Evolutionary conservation across 2,113 vertebrate genomes (phyloP), one percentile per base, ranked within the genome.

Genomic region (Paramisgurnus dabryanus): DNA sequence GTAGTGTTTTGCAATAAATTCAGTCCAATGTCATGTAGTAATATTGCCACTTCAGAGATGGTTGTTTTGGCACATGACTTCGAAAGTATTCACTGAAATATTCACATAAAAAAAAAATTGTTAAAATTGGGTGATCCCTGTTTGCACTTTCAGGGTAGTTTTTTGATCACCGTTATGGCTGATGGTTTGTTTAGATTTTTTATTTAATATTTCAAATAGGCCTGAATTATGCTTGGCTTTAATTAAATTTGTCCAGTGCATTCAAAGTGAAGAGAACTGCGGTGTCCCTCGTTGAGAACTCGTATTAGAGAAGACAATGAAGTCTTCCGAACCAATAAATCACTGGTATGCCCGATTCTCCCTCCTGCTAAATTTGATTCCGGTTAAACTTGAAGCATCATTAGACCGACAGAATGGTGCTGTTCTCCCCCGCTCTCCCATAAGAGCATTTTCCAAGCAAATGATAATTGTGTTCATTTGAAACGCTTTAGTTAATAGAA

Each of bases 381-480:
- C 39, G 71, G 49, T 78, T 82, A 76, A 80, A 70, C 57, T 18
- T 40, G 67, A 73, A 49, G 83, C 80, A 75, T 85, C 70, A 84
- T 83, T 83, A 85, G 76, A n/a, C 22, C 47, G 63, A 75, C 13
- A 10, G 49, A 68, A 82, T 77, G 78, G 79, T 15, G 68, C 49
- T n/a, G 4, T 18, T 68, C 72, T 60, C 79, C 43, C 17, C 71
- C 22, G 77, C 66, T 68, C 47, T 82, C 78, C 22, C 53, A 58
- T 70, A 73, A 47, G 47, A 73, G 57, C 60, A 55, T 60, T 67
- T 22, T 57, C 49, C 18, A 76, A 49, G 67, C n/a, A 72, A 80
- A 83, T 81, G 65, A 73, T 79, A n/a, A 83, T 80, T 80, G 71
- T 81, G 74, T 70, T 83, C 65, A 85, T 83, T 80, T 70, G 55